These are phyloP conservation scores for Azemiops feae DNA, from an alignment of 2,113 vertebrate genomes.

Conservation along the genomic window DNA sequence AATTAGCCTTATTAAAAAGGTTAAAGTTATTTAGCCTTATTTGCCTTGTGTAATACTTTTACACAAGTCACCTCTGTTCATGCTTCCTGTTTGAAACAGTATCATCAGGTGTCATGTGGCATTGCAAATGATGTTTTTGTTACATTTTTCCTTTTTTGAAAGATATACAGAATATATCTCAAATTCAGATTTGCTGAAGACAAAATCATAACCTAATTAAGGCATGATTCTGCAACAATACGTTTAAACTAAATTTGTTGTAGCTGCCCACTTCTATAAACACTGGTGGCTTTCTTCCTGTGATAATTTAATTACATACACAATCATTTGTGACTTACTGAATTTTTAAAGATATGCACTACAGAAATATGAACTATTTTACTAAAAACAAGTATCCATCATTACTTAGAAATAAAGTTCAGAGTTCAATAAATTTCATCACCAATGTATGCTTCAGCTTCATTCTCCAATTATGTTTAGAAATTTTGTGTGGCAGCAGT, in stretches of 20 bases:
- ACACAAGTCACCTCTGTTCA: neutral
- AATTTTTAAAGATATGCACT: neutral
- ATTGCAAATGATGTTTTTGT: neutral
- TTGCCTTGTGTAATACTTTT: neutral
- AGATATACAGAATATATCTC: neutral
- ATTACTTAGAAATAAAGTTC: neutral
- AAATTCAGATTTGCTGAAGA: neutral
- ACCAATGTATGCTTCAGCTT: conserved; percentile 22
- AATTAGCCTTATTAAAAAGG: too few relatives aligned
- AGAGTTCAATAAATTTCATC: neutral
- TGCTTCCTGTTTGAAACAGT: neutral
- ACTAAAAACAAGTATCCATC: conserved; percentile 66
- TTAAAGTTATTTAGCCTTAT: neutral
- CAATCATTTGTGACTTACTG: neutral
- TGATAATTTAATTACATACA: neutral
- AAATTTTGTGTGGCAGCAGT: conserved; percentile 50
- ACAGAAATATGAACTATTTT: conserved; percentile 50
- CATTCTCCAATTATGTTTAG: conserved; percentile 51
- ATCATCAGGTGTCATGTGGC: neutral
- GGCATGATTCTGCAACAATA: neutral
- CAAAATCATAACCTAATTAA: neutral
- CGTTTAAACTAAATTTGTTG: neutral
- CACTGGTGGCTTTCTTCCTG: neutral
- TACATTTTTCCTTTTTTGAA: neutral
- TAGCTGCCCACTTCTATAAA: neutral